A percentile compares a stretch with the other conserved stretches of the same genome.
Evolutionary conservation across 2,113 vertebrate species (phyloP).

Genomic region (Toxostoma redivivum): DNA sequence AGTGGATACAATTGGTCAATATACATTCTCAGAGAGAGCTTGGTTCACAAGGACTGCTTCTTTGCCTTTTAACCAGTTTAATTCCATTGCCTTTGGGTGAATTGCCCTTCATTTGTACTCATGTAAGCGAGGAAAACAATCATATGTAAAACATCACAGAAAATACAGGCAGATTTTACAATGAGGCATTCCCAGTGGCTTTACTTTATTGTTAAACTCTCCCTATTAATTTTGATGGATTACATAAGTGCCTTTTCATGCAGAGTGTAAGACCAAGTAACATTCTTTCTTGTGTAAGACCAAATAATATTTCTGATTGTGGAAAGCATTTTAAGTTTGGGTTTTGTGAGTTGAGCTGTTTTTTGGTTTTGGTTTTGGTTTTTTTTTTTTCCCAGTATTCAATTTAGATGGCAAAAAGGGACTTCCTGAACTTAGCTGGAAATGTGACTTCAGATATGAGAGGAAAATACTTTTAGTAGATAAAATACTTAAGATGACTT

Average conservation of each 20-base stretch:
- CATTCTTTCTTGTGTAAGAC: constrained; percentile 24
- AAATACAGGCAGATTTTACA: constrained; percentile 23
- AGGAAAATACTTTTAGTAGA: constrained; percentile 11
- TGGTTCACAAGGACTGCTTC: background rate
- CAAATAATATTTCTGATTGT: constrained; percentile 13
- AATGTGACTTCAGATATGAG: constrained; percentile 39
- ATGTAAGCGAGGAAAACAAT: constrained; percentile 8
- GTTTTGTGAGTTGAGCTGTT: background rate
- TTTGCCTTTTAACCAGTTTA: background rate
- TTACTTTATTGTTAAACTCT: constrained; percentile 40
- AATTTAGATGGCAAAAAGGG: constrained; percentile 26
- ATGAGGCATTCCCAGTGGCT: background rate
- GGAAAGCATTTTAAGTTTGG: background rate
- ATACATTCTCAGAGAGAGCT: background rate
- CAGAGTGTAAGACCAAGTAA: constrained; percentile 14
- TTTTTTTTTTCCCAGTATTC: background rate
- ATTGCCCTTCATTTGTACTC: background rate
- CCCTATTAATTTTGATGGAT: constrained; percentile 40
- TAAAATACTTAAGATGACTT: background rate
- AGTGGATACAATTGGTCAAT: background rate
- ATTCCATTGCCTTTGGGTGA: background rate
- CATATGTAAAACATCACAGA: constrained; percentile 7
- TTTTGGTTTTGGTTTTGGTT: too few species aligned
- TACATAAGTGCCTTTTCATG: constrained; percentile 1
- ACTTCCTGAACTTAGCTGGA: constrained; percentile 35